Base-by-base conservation (phyloP, 2,888 invertebrate genomes). In the Dione juno region DNA sequence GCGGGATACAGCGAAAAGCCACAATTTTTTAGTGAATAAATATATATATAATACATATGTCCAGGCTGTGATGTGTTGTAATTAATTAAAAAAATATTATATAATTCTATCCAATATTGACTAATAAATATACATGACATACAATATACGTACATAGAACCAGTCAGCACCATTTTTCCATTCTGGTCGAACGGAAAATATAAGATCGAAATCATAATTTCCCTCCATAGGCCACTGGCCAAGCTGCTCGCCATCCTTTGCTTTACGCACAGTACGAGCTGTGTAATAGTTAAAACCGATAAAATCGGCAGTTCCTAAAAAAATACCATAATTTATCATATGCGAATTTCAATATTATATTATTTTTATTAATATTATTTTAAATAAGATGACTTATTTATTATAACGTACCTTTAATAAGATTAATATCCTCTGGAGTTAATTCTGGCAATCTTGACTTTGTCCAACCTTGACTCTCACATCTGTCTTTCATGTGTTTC, bases 171-270 rank as follows among this genome's bases (percentile, higher is more conserved):
- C 66, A 7, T n/a, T 7, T 6, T 70, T 63, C 84, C 84, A 85
- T 1, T 78, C 76, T 0, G 80, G 73, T 0, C 70, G 45, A 0
- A 6, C 45, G 0, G 71, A 66, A n/a, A 79, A 5, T 9, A 75
- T n/a, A 0, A 72, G 77, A 10, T 76, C 69, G 21, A 82, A 45
- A 3, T 84, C 82, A 0, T 76, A 70, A 0, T 72, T 67, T 8
- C 80, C 77, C 1, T 73, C 77, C 1, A 88, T 76, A 0, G 87
- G 85, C 71, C 79, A 81, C 0, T 69, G n/a, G 0, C 21, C 45
- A 1, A 78, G 14, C 16, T 73, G 53, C 35, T 85, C 85, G 11
- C 77, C 84, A 11, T 67, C 75, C 66, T 28, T 74, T 37, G 77
- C 45, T 6, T n/a, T n/a, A 6, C n/a, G 45, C 1, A 8, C 45